Base-by-base conservation (phyloP, 2,888 invertebrate genomes). In the Synergus gifuensis region DNA sequence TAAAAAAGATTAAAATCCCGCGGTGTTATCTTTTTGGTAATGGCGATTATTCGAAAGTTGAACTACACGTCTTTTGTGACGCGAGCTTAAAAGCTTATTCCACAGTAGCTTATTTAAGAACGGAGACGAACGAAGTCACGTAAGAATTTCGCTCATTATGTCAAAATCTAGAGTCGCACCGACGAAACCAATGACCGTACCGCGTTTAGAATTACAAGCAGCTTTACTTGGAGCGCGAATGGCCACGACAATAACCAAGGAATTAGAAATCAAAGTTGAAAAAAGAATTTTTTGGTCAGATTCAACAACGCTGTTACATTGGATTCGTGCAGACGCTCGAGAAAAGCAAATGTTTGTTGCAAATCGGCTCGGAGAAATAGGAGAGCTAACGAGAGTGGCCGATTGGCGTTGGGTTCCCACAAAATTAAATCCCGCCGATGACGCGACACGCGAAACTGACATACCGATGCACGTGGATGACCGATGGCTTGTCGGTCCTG, bases 11-110 rank as follows among this genome's bases (percentile, higher is more conserved):
- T 12, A 42, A 8, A 16, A 67, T 81, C 4, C 14, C 7, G 36
- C 78, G 69, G 4, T 81, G n/a, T n/a, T n/a, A n/a, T 42, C 7
- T 42, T 42, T 42, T 1, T 42, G 8, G 8, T 9, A 42, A 42
- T 2, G 42, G 42, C 12, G 12, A 46, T 12, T 12, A 46, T 12
- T 1, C 46, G 4, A 12, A 46, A 2, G 46, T 12, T 1, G 40
- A 87, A 64, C 69, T 87, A 1, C 86, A 87, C 69, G 77, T 85
- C 2, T 87, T 87, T 54, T 83, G 85, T 60, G 87, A 87, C 54
- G 86, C 86, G 28, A 87, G 88, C 64, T 81, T 81, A 64, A 49
- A 82, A 42, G 85, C 86, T 12, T 84, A 84, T 81, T 81, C 84
- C 2, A 81, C 85, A 14, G 85, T 85, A 11, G 83, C 81, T 0